Conservation (phyloP, 1,140 invertebrate species). For the Oscheius sp. region DNA sequence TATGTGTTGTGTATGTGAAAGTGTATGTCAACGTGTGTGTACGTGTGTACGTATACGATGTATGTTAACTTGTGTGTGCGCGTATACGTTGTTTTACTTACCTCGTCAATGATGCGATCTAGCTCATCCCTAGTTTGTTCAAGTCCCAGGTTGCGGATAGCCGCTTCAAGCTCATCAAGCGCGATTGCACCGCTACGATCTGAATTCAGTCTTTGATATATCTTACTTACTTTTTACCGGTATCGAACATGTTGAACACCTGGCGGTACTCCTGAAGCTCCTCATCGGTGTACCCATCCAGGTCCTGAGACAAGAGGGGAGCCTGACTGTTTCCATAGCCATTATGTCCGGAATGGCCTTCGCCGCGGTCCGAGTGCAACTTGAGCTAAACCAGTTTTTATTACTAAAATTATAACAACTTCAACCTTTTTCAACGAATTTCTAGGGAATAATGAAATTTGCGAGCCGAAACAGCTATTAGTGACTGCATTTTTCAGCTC, state of each 20-base stretch:
- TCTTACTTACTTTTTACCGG: constrained; percentile 34
- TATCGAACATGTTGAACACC: constrained; percentile 60
- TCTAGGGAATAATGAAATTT: too few species aligned
- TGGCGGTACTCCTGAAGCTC: constrained; percentile 56
- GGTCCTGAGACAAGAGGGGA: constrained; percentile 38
- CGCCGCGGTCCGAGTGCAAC: constrained; percentile 32
- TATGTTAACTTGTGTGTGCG: constrained; percentile 5
- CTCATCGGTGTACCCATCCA: constrained; percentile 56
- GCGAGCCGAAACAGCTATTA: not conserved
- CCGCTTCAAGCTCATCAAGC: constrained; percentile 57
- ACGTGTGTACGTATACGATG: not conserved
- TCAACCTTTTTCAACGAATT: too few species aligned
- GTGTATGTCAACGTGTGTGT: too few species aligned
- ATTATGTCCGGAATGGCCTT: not conserved
- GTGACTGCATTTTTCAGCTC: not conserved
- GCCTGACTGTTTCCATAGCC: too few species aligned
- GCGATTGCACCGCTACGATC: constrained; percentile 59
- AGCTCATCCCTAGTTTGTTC: constrained; percentile 46
- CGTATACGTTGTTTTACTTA: too few species aligned
- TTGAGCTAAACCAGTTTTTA: constrained; percentile 19
- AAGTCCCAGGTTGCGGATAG: constrained; percentile 55
- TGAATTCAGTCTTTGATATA: constrained; percentile 13
- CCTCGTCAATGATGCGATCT: constrained; percentile 42
- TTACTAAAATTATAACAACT: not conserved
- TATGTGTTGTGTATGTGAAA: too few species aligned